Conservation (phyloP, 2,113 vertebrate genomes). For the Rutilus rutilus region DNA sequence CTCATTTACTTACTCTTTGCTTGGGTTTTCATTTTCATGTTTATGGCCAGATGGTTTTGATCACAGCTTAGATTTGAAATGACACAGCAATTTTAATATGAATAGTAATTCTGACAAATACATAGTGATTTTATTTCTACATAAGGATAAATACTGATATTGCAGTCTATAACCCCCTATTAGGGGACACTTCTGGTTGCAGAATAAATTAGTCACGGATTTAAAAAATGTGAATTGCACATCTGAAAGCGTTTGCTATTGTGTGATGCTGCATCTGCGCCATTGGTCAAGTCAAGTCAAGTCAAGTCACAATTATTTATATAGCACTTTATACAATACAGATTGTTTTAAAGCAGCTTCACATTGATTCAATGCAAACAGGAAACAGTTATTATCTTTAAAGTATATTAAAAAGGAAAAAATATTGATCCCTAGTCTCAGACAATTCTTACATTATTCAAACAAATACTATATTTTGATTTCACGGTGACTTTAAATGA, state of each 20-base stretch:
- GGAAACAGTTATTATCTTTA: neutral
- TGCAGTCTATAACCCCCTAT: neutral
- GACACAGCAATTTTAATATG: neutral
- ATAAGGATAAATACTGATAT: neutral
- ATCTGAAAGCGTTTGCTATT: no score
- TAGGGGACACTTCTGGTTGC: neutral
- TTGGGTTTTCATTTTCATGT: slow-evolving; percentile 3
- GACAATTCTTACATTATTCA: no score
- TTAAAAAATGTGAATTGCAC: neutral
- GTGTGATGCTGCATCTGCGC: neutral
- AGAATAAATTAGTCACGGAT: neutral
- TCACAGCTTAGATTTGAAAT: slow-evolving; percentile 12
- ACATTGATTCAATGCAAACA: no score
- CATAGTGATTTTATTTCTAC: neutral
- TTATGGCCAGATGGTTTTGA: neutral
- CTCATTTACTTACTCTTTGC: slow-evolving; percentile 63
- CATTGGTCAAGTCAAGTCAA: neutral
- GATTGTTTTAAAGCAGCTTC: no score
- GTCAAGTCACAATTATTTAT: no score
- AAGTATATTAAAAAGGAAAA: neutral
- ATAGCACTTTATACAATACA: no score
- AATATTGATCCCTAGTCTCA: neutral
- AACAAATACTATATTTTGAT: no score
- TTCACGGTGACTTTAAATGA: no score
- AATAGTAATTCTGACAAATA: neutral